Evolutionary conservation across 2,113 vertebrate species (phyloP), one percentile per base, ranked within the genome.

Genomic region (Limnothrissa miodon): DNA sequence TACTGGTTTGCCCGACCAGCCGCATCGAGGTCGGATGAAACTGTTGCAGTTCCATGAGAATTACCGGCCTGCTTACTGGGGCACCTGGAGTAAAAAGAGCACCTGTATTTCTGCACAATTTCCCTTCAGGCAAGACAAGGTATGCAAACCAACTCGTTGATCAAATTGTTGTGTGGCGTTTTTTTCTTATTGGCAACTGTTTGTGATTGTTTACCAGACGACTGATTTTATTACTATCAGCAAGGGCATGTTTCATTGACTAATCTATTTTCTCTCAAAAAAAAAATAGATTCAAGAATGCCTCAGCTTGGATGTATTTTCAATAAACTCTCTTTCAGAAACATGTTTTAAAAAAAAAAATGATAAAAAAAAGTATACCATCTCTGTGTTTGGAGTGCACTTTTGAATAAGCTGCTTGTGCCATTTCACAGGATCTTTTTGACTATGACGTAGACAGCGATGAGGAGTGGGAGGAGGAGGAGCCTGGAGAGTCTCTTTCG

Each of bases 381-480:
- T 4, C 42, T 42, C 42, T 56, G 53, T 56, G 17, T 56, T 56
- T 56, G 3, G 9, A n/a, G 53, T 59, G 42, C 13, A 29, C 33
- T 29, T 45, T 23, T n/a, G 23, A 7, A 80, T 42, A 74, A 45
- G 62, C 5, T 83, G 66, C 80, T 17, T 83, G 13, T 39, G 42
- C 42, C 1, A 21, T 13, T 83, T 85, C 42, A 39, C 45, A 99
- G 97, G 91, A 93, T 1, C 89, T 97, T 4, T 91, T 99, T 29
- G 98, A 99, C 92, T 99, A 99, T 0, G 98, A 99, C 83, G 95
- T 99, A 17, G 98, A 99, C 84, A 99, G 98, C 44, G 98, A 99
- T 87, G 98, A 99, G 11, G 98, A 99, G 80, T 99, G 98, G 98
- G 97, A 99, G 83, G 98, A 99, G 86, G 98, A 99, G 51, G 98